Base-by-base conservation (phyloP, 2,888 invertebrate species). In the Tipula lateralis region DNA sequence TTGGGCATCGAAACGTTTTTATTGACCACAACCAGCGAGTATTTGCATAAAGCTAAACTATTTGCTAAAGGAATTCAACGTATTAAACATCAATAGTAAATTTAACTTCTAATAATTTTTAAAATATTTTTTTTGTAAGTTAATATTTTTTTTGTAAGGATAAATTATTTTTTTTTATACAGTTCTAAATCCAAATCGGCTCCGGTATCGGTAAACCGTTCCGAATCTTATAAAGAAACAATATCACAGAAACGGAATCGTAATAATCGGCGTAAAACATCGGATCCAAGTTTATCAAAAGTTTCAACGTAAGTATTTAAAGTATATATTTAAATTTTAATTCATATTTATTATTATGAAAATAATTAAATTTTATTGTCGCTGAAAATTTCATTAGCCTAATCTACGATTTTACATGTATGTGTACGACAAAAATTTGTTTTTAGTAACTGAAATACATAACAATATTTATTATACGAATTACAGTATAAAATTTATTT, bases 231-330 rank as follows among this genome's bases (percentile, higher is more conserved):
- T 89, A 94, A 94, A 89, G 94, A 94, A 88, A 91, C 93, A 87
- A 91, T 93, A 87, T 92, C 92, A 13, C 92, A 94, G 92, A 91
- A 91, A 88, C 92, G 94, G 87, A 94, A 93, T 89, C 91, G 94
- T 86, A 90, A 89, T 85, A 93, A 93, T 89, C 93, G 94, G 87
- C 92, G 95, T 88, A 95, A 95, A 91, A 94, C 94, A 87, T 95
- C 95, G 88, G 95, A 96, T 91, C 95, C 95, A 83, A 95, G 94
- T 90, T 92, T 95, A 87, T 94, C 94, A 86, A 93, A 93, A 89
- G 93, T 93, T 86, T 85, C 85, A 9, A 86, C 81, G 92, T 92
- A 88, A 92, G 92, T 91, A 85, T 82, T n/a, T n/a, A 84, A 84
- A n/a, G n/a, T n/a, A n/a, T n/a, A n/a, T n/a, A n/a, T n/a, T n/a